Conservation (phyloP, 2,113 vertebrate genomes). For the Bos indicus region DNA sequence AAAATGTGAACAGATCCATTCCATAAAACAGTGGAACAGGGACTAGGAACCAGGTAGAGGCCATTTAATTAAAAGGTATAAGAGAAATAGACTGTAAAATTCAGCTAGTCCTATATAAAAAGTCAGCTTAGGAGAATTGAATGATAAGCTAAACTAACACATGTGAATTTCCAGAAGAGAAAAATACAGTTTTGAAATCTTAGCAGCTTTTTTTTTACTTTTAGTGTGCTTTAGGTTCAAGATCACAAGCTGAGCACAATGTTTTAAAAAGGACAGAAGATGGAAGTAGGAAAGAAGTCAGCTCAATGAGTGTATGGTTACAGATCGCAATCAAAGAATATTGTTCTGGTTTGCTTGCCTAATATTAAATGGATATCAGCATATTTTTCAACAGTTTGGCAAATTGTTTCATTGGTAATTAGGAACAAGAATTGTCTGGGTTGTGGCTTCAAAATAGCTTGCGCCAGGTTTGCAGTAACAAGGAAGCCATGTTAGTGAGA, state of each 20-base stretch:
- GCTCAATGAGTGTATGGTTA: neutral
- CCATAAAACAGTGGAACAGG: neutral
- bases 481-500: neutral
- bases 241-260: neutral
- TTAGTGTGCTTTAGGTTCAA: neutral
- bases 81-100: conserved; percentile 44
- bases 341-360: neutral
- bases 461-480: neutral
- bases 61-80: conserved; percentile 55
- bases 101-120: conserved; percentile 10
- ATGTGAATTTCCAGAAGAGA: neutral
- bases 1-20: conserved; percentile 44
- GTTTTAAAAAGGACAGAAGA: neutral
- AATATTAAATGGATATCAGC: neutral
- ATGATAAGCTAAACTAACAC: neutral
- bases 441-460: neutral
- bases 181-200: neutral
- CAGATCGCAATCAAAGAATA: neutral
- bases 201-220: conserved; percentile 13
- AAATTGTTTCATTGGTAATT: neutral
- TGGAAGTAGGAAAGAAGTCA: neutral
- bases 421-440: neutral
- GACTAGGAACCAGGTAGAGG: neutral
- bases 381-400: neutral
- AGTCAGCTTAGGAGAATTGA: neutral